Conservation (phyloP, 2,113 vertebrate genomes). For the Trachemys scripta region DNA sequence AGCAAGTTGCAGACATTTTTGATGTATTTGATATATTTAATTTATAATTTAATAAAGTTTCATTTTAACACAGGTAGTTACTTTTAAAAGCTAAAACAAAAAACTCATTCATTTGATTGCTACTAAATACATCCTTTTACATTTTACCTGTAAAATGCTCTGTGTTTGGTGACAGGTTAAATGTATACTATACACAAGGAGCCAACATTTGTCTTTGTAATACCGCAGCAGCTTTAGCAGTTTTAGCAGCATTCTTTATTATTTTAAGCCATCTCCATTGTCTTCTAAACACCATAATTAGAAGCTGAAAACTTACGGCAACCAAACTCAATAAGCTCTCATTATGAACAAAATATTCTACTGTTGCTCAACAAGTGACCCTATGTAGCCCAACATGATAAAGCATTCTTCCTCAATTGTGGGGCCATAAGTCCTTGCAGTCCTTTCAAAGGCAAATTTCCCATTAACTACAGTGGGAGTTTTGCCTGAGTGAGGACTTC, state of each 20-base stretch:
- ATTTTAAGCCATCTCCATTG: constrained; percentile 79
- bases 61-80: constrained; percentile 72
- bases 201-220: constrained; percentile 72
- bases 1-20: constrained; percentile 71
- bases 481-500: background rate
- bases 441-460: constrained; percentile 7
- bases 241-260: constrained; percentile 77
- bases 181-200: constrained; percentile 69
- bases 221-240: constrained; percentile 32
- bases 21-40: constrained; percentile 49
- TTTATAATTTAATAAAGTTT: constrained; percentile 77
- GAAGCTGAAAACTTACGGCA: constrained; percentile 76
- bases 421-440: background rate
- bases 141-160: constrained; percentile 75
- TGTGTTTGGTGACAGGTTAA: constrained; percentile 79
- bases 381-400: constrained; percentile 21
- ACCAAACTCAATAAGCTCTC: constrained; percentile 66
- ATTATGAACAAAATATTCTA: constrained; percentile 72
- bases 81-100: constrained; percentile 65
- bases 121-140: constrained; percentile 69
- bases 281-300: constrained; percentile 81
- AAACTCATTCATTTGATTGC: constrained; percentile 63
- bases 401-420: constrained; percentile 33
- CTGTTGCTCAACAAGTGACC: constrained; percentile 69
- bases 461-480: background rate